Conservation (phyloP, 2,888 invertebrate species). For the Nemurella pictetii region DNA sequence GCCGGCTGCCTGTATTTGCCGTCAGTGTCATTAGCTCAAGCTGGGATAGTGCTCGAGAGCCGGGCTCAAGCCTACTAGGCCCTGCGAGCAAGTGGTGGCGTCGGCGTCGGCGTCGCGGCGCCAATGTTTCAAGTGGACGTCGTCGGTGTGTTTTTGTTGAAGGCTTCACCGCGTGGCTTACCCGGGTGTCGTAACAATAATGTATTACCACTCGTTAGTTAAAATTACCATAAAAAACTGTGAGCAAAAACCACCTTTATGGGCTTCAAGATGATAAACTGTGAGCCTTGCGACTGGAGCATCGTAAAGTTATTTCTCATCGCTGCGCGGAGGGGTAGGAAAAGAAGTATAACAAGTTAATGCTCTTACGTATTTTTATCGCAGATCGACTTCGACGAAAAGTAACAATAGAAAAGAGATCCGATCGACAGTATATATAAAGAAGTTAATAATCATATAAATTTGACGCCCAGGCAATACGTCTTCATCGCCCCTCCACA, state of each 20-base stretch:
- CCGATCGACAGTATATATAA: background rate
- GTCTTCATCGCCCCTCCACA: background rate
- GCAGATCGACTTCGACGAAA: background rate
- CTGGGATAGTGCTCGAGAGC: background rate
- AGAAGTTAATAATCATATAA: background rate
- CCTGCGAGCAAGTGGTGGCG: background rate
- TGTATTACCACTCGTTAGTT: slow-evolving; percentile 13
- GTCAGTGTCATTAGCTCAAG: background rate
- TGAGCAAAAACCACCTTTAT: slow-evolving; percentile 12
- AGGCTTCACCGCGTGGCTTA: background rate
- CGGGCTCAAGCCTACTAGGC: background rate
- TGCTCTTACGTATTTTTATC: background rate
- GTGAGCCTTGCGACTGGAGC: background rate
- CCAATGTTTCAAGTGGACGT: background rate
- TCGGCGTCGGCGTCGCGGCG: background rate
- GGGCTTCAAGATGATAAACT: background rate
- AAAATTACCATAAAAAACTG: slow-evolving; percentile 6
- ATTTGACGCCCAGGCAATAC: background rate
- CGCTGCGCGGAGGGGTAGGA: background rate
- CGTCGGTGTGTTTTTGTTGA: background rate
- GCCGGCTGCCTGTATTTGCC: background rate
- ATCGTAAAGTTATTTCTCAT: background rate
- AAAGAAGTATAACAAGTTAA: background rate
- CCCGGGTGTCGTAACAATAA: background rate
- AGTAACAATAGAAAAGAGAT: background rate